Conservation (phyloP, 1,140 invertebrate species). For the Megalopta genalis region DNA sequence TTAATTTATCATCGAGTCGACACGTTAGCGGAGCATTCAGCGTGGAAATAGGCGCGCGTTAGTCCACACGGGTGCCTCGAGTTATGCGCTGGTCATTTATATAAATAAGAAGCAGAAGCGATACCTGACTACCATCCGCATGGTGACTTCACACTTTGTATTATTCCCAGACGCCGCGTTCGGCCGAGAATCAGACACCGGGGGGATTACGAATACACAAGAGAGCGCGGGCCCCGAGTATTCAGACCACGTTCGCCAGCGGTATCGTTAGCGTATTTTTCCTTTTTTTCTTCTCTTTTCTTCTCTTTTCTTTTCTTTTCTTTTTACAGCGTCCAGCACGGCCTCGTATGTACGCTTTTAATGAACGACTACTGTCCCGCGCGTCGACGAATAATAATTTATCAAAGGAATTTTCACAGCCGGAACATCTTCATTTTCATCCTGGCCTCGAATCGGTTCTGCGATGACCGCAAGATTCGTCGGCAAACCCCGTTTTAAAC, state of each 20-base stretch:
- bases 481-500: not conserved
- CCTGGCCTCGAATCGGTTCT: conserved; percentile 43
- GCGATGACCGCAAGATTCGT: conserved; percentile 58
- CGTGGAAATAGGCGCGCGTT: conserved; percentile 57
- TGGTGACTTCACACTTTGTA: conserved; percentile 78
- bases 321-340: conserved; percentile 47
- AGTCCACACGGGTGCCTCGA: conserved; percentile 58
- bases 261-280: conserved; percentile 78
- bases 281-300: not conserved
- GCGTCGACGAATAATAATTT: conserved; percentile 57
- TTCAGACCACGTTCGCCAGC: conserved; percentile 68
- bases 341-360: conserved; percentile 71
- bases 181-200: conserved; percentile 58
- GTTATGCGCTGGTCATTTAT: conserved; percentile 81
- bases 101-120: conserved; percentile 80
- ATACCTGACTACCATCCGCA: conserved; percentile 78
- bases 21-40: conserved; percentile 52
- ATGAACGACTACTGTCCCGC: conserved; percentile 73
- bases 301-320: too few species aligned
- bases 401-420: conserved; percentile 59
- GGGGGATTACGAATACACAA: conserved; percentile 68
- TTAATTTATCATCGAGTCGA: conserved; percentile 67
- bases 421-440: conserved; percentile 58
- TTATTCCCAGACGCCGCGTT: conserved; percentile 66
- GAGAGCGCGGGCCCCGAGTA: conserved; percentile 46